Evolutionary conservation across 1,140 invertebrate genomes (phyloP).

Genomic region (Drosophila prosaltans): DNA sequence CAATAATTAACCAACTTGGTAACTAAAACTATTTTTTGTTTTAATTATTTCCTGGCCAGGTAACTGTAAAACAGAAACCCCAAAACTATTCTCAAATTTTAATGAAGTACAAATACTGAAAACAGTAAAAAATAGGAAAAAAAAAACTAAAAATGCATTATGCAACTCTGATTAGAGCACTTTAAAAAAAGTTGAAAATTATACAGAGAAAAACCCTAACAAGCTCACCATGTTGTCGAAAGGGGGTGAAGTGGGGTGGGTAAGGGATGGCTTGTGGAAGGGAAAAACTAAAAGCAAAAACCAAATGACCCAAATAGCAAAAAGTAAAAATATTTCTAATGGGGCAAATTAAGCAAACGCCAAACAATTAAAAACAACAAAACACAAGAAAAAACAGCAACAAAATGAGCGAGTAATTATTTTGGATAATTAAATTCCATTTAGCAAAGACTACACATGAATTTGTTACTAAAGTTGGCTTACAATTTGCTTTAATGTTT

Average conservation of each 20-base stretch:
- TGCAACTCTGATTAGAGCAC: slow-evolving; percentile 43
- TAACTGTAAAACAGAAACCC: slow-evolving; percentile 9
- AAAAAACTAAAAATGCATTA: slow-evolving; percentile 32
- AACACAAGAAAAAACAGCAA: slow-evolving; percentile 53
- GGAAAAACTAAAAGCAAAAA: slow-evolving; percentile 28
- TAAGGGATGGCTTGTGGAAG: slow-evolving; percentile 7
- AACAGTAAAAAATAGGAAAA: slow-evolving; percentile 12
- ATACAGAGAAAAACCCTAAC: slow-evolving; percentile 6
- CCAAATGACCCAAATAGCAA: slow-evolving; percentile 59
- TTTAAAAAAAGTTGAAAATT: slow-evolving; percentile 56
- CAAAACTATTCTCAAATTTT: slow-evolving; percentile 50
- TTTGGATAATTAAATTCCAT: slow-evolving; percentile 77
- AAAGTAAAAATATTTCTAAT: slow-evolving; percentile 68
- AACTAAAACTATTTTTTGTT: slow-evolving; percentile 26
- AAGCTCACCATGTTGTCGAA: neutral
- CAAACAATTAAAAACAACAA: slow-evolving; percentile 71
- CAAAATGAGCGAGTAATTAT: slow-evolving; percentile 78
- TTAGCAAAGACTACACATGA: slow-evolving; percentile 61
- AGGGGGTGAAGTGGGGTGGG: too few species aligned
- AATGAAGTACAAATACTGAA: slow-evolving; percentile 57
- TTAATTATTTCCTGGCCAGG: slow-evolving; percentile 63
- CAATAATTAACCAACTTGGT: slow-evolving; percentile 52
- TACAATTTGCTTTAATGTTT: slow-evolving; percentile 50
- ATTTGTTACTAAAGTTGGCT: slow-evolving; percentile 33
- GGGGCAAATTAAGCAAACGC: slow-evolving; percentile 75